phyloP scores from a whole-genome alignment of 2,797 vertebrate species.

The Hozukius guyotensis region DNA sequence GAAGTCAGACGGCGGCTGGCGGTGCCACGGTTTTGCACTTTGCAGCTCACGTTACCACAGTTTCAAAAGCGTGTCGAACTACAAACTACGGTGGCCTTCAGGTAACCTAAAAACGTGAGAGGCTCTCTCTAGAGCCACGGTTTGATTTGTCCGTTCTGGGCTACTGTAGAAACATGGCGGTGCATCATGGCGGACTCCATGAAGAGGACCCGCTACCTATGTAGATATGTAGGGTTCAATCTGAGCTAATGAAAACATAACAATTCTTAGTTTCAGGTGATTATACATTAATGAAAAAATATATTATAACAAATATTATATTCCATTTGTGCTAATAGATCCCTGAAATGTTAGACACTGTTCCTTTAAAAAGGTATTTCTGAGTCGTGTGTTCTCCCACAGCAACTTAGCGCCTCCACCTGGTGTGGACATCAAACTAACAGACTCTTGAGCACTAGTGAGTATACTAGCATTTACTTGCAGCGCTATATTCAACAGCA shows the following conservation, averaged over 20 bases:
- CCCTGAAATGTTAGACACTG: not conserved
- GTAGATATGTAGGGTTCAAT: not conserved
- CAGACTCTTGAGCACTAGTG: not conserved
- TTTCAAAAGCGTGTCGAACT: not conserved
- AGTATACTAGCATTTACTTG: not conserved
- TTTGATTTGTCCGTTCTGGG: not conserved
- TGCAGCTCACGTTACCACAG: not conserved
- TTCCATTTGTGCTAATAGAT: not conserved
- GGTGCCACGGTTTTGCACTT: not conserved
- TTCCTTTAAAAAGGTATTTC: not conserved
- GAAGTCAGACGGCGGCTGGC: not conserved
- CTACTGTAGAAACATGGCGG: not conserved
- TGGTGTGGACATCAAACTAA: not conserved
- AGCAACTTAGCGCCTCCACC: not conserved
- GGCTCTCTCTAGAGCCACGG: not conserved
- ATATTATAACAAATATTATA: not conserved
- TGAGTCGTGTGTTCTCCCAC: not conserved
- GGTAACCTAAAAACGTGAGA: not conserved
- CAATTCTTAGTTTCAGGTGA: too few species aligned
- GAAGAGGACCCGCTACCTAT: not conserved
- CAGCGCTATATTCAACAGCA: not conserved
- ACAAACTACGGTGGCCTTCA: not conserved
- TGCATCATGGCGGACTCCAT: not conserved
- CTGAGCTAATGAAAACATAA: too few species aligned
- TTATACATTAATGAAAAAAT: too few species aligned